These are phyloP conservation scores for Furcula furcula DNA, from an alignment of 2,888 invertebrate genomes.

Conservation along the genomic window DNA sequence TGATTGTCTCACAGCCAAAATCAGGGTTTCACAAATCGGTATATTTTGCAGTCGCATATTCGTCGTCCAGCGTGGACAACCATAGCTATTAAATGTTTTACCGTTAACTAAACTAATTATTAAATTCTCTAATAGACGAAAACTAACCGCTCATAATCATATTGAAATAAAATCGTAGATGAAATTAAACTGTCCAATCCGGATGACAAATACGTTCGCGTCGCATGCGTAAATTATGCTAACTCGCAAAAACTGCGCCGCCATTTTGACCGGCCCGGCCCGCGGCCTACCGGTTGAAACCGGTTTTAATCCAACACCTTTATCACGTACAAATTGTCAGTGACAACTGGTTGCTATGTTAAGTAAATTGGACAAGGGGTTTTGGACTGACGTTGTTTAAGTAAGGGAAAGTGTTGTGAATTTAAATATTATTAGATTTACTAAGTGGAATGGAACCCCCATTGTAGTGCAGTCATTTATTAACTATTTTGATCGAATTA, in stretches of 20 bases:
- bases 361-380: background rate
- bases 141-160: background rate
- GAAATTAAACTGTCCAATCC: constrained; percentile 24
- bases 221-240: constrained; percentile 38
- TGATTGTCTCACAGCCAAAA: too few species aligned
- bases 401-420: background rate
- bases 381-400: background rate
- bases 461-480: too few species aligned
- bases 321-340: constrained; percentile 6
- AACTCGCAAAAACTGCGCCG: constrained; percentile 28
- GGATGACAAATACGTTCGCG: constrained; percentile 33
- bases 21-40: too few species aligned
- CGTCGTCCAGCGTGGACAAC: too few species aligned
- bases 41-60: too few species aligned
- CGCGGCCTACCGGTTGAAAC: constrained; percentile 1
- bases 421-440: background rate
- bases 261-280: constrained; percentile 9
- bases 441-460: too few species aligned
- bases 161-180: constrained; percentile 12
- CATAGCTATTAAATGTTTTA: too few species aligned
- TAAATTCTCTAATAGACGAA: background rate
- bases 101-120: too few species aligned
- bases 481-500: too few species aligned
- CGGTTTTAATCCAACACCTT: constrained; percentile 12
- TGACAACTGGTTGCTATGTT: constrained; percentile 4